Evolutionary conservation across 2,113 vertebrate genomes (phyloP).

Genomic region (Hepsetus odoe): DNA sequence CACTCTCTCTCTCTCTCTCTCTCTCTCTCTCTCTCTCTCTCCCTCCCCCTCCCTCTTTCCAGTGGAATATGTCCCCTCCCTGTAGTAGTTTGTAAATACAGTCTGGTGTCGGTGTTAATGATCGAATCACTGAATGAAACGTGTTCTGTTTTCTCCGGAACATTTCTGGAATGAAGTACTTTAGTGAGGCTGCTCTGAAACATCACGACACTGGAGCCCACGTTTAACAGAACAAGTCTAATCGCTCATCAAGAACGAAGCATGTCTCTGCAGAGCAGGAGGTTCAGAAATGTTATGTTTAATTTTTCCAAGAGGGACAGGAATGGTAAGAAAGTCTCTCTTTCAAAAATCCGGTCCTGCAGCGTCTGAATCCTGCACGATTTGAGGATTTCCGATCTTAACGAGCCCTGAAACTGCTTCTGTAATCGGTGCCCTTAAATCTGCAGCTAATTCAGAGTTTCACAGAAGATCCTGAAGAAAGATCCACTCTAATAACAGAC

Average conservation of each 20-base stretch:
- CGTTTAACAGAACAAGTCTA: background rate
- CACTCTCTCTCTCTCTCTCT: background rate
- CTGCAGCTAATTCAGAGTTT: no score
- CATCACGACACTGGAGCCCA: background rate
- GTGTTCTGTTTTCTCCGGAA: background rate
- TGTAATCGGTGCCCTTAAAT: no score
- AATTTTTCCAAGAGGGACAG: background rate
- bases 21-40: background rate
- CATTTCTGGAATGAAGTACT: background rate
- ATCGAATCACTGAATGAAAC: background rate
- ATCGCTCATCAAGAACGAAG: slow-evolving; percentile 1
- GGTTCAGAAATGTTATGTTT: background rate
- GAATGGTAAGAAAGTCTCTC: no score
- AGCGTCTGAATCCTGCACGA: no score
- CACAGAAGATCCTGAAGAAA: no score
- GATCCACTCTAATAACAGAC: no score
- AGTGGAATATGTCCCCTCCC: background rate
- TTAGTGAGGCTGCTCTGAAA: background rate
- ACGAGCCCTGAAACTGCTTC: no score
- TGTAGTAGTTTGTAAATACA: background rate
- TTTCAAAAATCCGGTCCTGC: no score
- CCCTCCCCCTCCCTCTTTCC: background rate
- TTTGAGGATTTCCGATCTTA: no score
- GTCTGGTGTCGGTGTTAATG: background rate
- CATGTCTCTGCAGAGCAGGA: background rate